Evolutionary conservation across 2,797 vertebrate species (phyloP).

Genomic region (Etheostoma nigrum): DNA sequence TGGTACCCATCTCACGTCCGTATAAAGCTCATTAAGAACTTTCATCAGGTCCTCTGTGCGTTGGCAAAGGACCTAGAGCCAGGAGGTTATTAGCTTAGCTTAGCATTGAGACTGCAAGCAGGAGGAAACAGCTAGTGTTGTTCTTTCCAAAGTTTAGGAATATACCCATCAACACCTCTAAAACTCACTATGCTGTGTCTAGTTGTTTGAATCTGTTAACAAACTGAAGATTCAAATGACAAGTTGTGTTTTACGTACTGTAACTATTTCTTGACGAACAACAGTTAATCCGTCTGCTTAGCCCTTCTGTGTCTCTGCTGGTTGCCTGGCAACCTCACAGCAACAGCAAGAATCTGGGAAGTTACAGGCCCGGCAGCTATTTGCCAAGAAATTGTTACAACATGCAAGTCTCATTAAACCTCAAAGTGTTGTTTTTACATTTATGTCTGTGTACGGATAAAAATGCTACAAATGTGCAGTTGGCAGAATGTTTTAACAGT

Average conservation of each 20-base stretch:
- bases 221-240: not conserved
- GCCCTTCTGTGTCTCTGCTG: not conserved
- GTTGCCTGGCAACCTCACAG: constrained; percentile 1
- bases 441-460: not conserved
- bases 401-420: not conserved
- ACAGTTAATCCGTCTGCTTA: not conserved
- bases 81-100: constrained; percentile 11
- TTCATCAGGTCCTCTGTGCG: too few species aligned
- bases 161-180: not conserved
- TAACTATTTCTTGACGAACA: constrained; percentile 10
- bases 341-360: constrained; percentile 12
- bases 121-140: not conserved
- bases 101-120: constrained; percentile 5
- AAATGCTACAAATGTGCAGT: not conserved
- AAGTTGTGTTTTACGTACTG: not conserved
- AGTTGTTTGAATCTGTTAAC: not conserved
- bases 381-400: constrained; percentile 18
- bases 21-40: too few species aligned
- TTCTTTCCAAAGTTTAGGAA: not conserved
- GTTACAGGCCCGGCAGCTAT: constrained; percentile 4
- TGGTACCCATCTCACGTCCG: not conserved
- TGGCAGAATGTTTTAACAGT: not conserved
- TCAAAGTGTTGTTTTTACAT: not conserved
- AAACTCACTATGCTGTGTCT: not conserved
- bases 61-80: not conserved